Percentiles rank a stretch among this genome's conserved stretches.
Evolutionary conservation across 2,797 vertebrate genomes (phyloP).

Genomic region (Synanceia verrucosa): DNA sequence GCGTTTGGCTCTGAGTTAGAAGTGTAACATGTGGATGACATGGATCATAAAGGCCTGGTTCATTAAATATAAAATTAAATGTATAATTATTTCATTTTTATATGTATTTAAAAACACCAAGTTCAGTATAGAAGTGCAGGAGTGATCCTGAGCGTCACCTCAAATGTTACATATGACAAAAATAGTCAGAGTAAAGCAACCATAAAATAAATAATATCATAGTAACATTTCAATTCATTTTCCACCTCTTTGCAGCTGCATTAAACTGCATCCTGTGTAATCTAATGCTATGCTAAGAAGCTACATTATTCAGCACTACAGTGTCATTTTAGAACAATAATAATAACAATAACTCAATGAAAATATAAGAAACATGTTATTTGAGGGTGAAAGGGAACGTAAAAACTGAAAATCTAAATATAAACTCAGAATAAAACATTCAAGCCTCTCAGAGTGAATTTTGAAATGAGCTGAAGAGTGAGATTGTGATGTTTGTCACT

Average conservation of each 20-base stretch:
- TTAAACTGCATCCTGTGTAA: not conserved
- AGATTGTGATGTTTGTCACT: slow-evolving; percentile 13
- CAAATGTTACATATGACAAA: not conserved
- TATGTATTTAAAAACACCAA: not conserved
- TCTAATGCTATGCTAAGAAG: too few relatives aligned
- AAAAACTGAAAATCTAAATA: too few relatives aligned
- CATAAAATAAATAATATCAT: not conserved
- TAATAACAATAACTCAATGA: not conserved
- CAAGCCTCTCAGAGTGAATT: slow-evolving; percentile 3
- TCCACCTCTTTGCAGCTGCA: not conserved
- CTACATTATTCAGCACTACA: not conserved
- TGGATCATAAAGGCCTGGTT: not conserved
- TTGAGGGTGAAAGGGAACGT: not conserved
- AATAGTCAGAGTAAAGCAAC: not conserved
- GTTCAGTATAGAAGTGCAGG: not conserved
- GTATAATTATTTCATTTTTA: not conserved
- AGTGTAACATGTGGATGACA: not conserved
- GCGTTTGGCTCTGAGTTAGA: not conserved
- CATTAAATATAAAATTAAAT: not conserved
- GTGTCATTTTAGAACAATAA: not conserved
- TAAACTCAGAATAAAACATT: not conserved
- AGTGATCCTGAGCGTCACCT: not conserved
- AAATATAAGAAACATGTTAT: not conserved
- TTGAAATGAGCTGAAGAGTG: not conserved
- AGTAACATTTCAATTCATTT: not conserved